These are phyloP conservation scores for Artemisiospiza belli DNA, from an alignment of 2,113 vertebrate species.

Conservation along the genomic window DNA sequence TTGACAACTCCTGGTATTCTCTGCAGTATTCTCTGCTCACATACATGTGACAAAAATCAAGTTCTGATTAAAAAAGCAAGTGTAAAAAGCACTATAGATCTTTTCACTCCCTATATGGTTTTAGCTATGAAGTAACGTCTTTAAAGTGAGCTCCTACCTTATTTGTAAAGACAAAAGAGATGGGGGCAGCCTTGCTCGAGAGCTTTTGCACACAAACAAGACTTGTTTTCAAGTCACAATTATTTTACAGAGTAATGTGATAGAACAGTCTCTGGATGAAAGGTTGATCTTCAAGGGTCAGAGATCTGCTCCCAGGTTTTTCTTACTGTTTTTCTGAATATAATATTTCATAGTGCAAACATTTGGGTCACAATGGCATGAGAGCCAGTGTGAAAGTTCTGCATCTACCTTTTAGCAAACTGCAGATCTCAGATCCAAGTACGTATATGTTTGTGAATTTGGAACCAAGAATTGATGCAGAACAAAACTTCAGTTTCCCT, in stretches of 20 bases:
- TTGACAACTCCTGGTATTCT: neutral
- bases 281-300: neutral
- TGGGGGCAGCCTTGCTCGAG: neutral
- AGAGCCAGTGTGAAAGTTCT: neutral
- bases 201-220: neutral
- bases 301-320: neutral
- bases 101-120: neutral
- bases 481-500: neutral
- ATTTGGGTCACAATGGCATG: neutral
- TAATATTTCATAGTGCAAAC: neutral
- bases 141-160: neutral
- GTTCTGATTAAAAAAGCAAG: neutral
- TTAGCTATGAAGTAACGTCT: neutral
- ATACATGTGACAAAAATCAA: neutral
- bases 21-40: neutral
- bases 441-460: neutral
- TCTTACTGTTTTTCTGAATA: neutral
- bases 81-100: neutral
- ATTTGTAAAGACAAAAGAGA: neutral
- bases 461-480: neutral
- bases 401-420: neutral
- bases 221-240: neutral
- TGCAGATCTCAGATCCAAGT: neutral
- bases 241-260: neutral
- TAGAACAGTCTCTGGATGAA: neutral